These are phyloP conservation scores for Tetrax tetrax DNA, from an alignment of 2,113 vertebrate species.

Conservation along the genomic window DNA sequence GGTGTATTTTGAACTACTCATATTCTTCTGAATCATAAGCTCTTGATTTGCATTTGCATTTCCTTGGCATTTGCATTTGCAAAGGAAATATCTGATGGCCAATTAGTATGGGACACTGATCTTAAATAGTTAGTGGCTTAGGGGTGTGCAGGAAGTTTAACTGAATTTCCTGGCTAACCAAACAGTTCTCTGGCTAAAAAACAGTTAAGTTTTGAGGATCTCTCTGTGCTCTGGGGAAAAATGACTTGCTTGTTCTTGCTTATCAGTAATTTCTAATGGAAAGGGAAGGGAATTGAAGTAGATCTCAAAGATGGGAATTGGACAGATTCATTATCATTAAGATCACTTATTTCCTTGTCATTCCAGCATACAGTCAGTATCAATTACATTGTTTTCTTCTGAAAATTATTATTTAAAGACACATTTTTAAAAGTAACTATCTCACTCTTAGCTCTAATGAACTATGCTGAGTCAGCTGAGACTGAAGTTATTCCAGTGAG, in stretches of 20 bases:
- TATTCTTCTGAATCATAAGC: background rate
- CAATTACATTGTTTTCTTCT: background rate
- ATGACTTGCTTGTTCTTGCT: background rate
- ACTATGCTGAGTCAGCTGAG: background rate
- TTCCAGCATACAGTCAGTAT: background rate
- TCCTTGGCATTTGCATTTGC: too few relatives aligned
- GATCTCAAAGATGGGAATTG: background rate
- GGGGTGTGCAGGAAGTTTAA: background rate
- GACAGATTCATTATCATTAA: background rate
- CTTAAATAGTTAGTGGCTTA: background rate
- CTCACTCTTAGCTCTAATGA: background rate
- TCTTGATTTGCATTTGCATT: too few relatives aligned
- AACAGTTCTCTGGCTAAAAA: background rate
- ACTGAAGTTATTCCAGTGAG: background rate
- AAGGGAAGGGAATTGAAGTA: background rate
- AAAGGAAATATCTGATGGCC: background rate
- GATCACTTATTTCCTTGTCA: background rate
- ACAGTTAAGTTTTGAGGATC: background rate
- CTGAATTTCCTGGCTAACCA: background rate
- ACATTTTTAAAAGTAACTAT: background rate
- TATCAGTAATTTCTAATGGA: background rate
- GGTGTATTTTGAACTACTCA: background rate
- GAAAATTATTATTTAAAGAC: background rate
- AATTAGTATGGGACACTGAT: background rate
- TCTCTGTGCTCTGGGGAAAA: background rate